Evolutionary conservation across 2,888 invertebrate species (phyloP).

Genomic region (Epinotia brunnichana): DNA sequence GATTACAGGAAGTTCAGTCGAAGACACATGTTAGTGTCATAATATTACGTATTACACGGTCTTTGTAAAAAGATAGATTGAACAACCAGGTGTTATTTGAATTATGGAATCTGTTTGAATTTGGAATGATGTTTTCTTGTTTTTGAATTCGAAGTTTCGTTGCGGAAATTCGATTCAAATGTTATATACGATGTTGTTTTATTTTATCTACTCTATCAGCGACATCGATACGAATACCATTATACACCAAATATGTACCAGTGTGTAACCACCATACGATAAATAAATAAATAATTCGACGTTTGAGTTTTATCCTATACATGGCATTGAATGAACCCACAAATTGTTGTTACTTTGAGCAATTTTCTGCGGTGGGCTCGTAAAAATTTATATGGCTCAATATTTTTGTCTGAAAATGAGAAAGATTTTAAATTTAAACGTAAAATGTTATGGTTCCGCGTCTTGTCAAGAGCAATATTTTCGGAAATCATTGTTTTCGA

Average conservation of each 20-base stretch:
- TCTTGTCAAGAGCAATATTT: conserved; percentile 19
- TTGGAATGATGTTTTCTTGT: conserved; percentile 18
- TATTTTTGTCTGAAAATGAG: conserved; percentile 36
- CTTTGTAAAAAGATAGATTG: conserved; percentile 51
- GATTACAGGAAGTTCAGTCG: conserved; percentile 55
- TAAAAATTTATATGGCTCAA: conserved; percentile 43
- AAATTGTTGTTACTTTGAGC: conserved; percentile 38
- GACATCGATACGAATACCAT: too few species aligned
- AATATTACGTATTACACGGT: conserved; percentile 56
- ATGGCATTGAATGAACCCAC: conserved; percentile 29
- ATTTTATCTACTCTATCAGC: too few species aligned
- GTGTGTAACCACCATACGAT: too few species aligned
- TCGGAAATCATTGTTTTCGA: conserved; percentile 14
- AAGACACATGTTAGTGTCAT: conserved; percentile 48
- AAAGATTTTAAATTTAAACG: conserved; percentile 23
- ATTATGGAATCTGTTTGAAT: conserved; percentile 19
- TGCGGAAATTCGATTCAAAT: not conserved
- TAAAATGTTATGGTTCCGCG: conserved; percentile 26
- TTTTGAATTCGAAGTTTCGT: conserved; percentile 22
- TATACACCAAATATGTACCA: too few species aligned
- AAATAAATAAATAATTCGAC: too few species aligned
- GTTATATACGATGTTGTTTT: not conserved
- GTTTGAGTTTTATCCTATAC: conserved; percentile 22
- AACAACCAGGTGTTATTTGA: conserved; percentile 49
- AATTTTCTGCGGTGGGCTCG: conserved; percentile 42